These are phyloP conservation scores for Semnornis frantzii DNA, from an alignment of 2,113 vertebrate genomes.

Conservation along the genomic window DNA sequence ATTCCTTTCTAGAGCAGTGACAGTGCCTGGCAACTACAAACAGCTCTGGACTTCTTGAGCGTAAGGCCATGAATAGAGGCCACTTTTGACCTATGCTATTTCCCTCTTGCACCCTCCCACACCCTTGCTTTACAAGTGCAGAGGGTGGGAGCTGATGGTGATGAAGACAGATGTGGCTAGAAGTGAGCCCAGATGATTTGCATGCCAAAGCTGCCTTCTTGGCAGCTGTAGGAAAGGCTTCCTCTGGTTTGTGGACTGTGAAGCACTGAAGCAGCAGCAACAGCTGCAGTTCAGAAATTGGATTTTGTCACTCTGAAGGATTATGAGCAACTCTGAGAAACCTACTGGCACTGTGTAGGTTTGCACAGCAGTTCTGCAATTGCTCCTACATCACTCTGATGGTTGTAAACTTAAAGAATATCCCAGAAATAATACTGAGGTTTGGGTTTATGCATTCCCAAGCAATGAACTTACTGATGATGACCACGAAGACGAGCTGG, in stretches of 20 bases:
- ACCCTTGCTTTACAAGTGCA: neutral
- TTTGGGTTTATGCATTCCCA: neutral
- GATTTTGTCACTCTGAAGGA: neutral
- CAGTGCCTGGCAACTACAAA: neutral
- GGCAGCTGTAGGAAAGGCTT: neutral
- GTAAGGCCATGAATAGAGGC: accelerated
- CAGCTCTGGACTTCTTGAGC: neutral
- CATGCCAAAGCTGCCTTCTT: neutral
- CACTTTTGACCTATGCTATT: neutral
- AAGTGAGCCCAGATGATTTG: neutral
- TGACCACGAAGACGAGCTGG: neutral
- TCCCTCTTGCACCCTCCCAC: neutral
- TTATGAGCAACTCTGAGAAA: neutral
- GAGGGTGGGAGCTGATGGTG: neutral
- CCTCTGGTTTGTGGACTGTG: neutral
- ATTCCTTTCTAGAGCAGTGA: neutral
- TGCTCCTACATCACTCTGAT: neutral
- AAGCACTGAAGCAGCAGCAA: neutral
- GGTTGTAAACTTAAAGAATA: neutral
- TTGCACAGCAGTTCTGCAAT: neutral
- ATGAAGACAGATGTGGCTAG: neutral
- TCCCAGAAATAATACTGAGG: neutral
- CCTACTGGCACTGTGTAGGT: neutral
- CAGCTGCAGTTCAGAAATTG: neutral
- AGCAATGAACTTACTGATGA: neutral